Base-by-base conservation (phyloP, 2,888 invertebrate species). In the Eugnorisma glareosa region DNA sequence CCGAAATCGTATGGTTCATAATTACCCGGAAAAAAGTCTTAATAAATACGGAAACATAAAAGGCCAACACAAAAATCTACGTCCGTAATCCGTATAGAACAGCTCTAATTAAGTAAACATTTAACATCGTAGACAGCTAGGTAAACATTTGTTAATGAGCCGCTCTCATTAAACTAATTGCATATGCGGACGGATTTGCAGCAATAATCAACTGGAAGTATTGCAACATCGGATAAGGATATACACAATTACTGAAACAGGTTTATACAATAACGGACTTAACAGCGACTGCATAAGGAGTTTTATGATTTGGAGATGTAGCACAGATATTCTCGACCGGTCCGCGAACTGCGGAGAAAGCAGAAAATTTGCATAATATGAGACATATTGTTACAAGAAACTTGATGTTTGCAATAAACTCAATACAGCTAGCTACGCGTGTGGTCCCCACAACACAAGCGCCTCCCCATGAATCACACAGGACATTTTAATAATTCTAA, bases 401-500 rank as follows among this genome's bases (percentile, higher is more conserved):
- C 31, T 37, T 7, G 43, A 66, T 31, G 43, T 73, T 54, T 67
- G 72, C 54, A 73, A 59, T 77, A 24, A 69, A 73, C 51, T 77
- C 35, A 45, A 63, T 63, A 63, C 21, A 48, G 66, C 40, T 59
- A 69, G 73, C 67, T 70, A 74, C 73, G 82, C 85, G 90, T 86
- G 90, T 89, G 89, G 88, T 86, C 88, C 80, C 74, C 78, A 83
- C 77, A 69, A 74, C 77, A 84, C 81, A 84, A 86, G 77, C 77
- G 84, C 78, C 84, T 80, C 79, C 45, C 79, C 84, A 83, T 90
- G 89, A 89, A 88, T 90, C 87, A 88, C 87, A 74, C 90, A 89
- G 89, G 89, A 90, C 91, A 89, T 84, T 89, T 89, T 86, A 90
- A 88, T 90, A 72, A 85, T 79, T 89, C 91, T 90, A 91, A 88